These are phyloP conservation scores for Oxyura jamaicensis DNA, from an alignment of 2,113 vertebrate genomes.

Conservation along the genomic window DNA sequence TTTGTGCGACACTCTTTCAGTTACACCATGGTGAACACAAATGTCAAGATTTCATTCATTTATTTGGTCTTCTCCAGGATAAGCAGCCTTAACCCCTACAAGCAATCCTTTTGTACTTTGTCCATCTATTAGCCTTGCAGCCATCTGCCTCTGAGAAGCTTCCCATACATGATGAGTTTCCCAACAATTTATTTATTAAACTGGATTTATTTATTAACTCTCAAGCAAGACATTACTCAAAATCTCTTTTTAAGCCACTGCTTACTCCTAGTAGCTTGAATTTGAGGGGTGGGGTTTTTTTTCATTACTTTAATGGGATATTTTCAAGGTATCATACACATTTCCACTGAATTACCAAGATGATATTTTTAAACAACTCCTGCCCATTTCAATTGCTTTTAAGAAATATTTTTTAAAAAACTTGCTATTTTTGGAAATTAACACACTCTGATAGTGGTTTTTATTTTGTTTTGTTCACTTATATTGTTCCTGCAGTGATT, in stretches of 20 bases:
- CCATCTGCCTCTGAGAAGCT: background rate
- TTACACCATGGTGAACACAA: background rate
- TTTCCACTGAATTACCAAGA: background rate
- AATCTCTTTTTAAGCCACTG: background rate
- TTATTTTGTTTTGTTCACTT: background rate
- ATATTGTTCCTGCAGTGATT: background rate
- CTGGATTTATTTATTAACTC: background rate
- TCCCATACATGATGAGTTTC: background rate
- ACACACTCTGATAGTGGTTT: background rate
- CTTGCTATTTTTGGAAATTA: background rate
- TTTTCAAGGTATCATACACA: background rate
- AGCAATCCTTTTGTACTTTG: background rate
- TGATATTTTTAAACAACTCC: background rate
- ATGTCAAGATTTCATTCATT: background rate
- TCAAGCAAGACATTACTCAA: background rate
- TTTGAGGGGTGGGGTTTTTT: background rate
- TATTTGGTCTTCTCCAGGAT: background rate
- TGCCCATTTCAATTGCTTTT: background rate
- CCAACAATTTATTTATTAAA: background rate
- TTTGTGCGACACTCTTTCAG: background rate
- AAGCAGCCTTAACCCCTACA: background rate
- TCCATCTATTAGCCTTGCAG: background rate
- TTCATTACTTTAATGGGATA: background rate
- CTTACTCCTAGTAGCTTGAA: background rate
- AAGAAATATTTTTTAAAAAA: background rate